A percentile compares a stretch with the other conserved stretches of the same genome.
phyloP scores from a whole-genome alignment of 1,140 invertebrate genomes.

The Orussus abietinus region DNA sequence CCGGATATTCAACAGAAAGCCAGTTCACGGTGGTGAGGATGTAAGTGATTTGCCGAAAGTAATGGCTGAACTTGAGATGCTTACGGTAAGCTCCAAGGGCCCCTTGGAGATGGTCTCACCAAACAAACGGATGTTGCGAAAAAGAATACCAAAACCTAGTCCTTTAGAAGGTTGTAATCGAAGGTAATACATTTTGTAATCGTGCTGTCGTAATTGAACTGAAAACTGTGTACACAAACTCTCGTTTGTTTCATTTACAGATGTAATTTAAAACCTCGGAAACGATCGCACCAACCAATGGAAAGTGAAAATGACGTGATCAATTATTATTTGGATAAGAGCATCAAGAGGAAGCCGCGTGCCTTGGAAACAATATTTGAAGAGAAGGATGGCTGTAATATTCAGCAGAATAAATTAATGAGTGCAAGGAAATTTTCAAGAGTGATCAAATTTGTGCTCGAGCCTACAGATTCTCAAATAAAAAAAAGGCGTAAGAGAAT shows the following conservation, averaged over 20 bases:
- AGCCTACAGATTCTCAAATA: slow-evolving; percentile 31
- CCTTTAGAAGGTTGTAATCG: slow-evolving; percentile 27
- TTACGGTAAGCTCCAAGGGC: slow-evolving; percentile 29
- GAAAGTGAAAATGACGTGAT: slow-evolving; percentile 32
- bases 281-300: slow-evolving; percentile 31
- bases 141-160: slow-evolving; percentile 18
- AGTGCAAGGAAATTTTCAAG: slow-evolving; percentile 40
- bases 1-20: slow-evolving; percentile 16
- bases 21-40: slow-evolving; percentile 17
- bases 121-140: slow-evolving; percentile 23
- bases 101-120: slow-evolving; percentile 9
- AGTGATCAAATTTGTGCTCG: slow-evolving; percentile 36
- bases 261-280: slow-evolving; percentile 38
- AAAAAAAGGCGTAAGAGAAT: slow-evolving; percentile 43
- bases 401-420: slow-evolving; percentile 31
- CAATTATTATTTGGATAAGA: slow-evolving; percentile 45
- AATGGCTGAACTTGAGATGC: slow-evolving; percentile 37
- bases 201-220: slow-evolving; percentile 1
- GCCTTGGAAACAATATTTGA: slow-evolving; percentile 49
- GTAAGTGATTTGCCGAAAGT: slow-evolving; percentile 37
- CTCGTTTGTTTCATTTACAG: slow-evolving; percentile 20
- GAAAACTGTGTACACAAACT: slow-evolving; percentile 10
- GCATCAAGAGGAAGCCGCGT: slow-evolving; percentile 32
- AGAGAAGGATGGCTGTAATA: slow-evolving; percentile 30
- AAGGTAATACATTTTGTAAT: slow-evolving; percentile 30